Base-by-base conservation (phyloP, 2,888 invertebrate genomes). In the Xanthia togata region DNA sequence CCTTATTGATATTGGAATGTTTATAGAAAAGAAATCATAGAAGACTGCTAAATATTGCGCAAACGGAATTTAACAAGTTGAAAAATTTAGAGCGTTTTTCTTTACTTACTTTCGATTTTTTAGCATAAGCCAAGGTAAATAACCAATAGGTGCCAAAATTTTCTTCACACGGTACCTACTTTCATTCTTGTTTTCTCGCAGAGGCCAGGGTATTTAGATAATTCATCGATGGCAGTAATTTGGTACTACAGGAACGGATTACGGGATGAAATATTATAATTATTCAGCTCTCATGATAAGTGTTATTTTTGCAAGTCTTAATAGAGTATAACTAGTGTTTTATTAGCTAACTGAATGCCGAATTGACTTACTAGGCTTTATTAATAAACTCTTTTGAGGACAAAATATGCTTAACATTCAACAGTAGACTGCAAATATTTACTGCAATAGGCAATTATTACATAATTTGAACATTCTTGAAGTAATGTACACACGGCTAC, bases 21-120 rank as follows among this genome's bases (percentile, higher is more conserved):
- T 63, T 41, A 1, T 53, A 64, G 55, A 75, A 80, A 80, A 81
- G 82, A 84, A 81, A 84, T 75, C 84, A 68, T 55, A 41, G 59
- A 78, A 83, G 26, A 70, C 14, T 65, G 79, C 59, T 70, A 77
- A 82, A 35, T 64, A 68, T 81, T 83, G 57, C 59, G 83, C 68
- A 63, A 67, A 72, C 31, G 4, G 55, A 83, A 81, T 81, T 83
- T 83, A 59, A 53, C 72, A 55, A 64, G 67, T 83, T 38, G n/a
- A 78, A 83, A 47, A 64, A 59, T 81, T 72, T 59, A 47, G 73
- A 60, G 44, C 81, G 79, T 68, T 79, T 41, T 71, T 83, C 79
- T 83, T 72, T 64, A 59, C 67, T 68, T 64, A 68, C 80, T 79
- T 79, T 70, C 79, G 38, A 14, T 68, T 79, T 83, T 69, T 79